These are phyloP conservation scores for Episyrphus balteatus DNA, from an alignment of 1,140 invertebrate genomes.

Conservation along the genomic window DNA sequence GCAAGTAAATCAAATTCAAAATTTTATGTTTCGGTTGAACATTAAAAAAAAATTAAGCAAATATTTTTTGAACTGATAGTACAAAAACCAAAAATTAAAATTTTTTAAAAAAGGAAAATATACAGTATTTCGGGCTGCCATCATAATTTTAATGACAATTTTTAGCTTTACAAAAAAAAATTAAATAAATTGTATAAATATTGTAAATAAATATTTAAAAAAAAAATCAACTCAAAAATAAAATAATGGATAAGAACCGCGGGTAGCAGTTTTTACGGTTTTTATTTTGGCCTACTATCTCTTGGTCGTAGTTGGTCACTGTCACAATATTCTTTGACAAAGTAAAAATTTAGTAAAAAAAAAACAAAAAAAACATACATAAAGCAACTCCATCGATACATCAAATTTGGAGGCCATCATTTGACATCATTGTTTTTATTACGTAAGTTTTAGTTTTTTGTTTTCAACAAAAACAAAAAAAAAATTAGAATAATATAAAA, in stretches of 20 bases:
- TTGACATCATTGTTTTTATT: too few species aligned
- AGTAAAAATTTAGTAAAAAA: too few species aligned
- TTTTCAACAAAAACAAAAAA: too few species aligned
- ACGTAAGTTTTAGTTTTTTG: too few species aligned
- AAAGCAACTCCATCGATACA: too few species aligned
- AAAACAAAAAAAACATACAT: too few species aligned
- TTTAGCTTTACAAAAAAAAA: background rate
- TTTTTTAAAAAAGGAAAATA: background rate
- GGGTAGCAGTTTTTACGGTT: background rate
- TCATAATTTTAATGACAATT: background rate
- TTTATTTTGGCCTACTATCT: too few species aligned
- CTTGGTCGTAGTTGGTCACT: too few species aligned
- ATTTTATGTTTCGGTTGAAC: conserved; percentile 30
- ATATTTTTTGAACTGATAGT: background rate
- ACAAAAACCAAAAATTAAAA: background rate
- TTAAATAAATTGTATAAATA: background rate
- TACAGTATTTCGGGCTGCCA: background rate
- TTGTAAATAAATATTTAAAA: background rate
- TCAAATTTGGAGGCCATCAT: too few species aligned
- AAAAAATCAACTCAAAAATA: background rate
- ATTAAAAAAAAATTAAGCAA: conserved; percentile 8
- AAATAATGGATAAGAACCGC: too few species aligned
- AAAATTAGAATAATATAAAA: too few species aligned
- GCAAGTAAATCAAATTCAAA: conserved; percentile 28
- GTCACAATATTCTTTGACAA: too few species aligned